Evolutionary conservation across 2,888 invertebrate genomes (phyloP).

Genomic region (Choristoneura rosaceana): DNA sequence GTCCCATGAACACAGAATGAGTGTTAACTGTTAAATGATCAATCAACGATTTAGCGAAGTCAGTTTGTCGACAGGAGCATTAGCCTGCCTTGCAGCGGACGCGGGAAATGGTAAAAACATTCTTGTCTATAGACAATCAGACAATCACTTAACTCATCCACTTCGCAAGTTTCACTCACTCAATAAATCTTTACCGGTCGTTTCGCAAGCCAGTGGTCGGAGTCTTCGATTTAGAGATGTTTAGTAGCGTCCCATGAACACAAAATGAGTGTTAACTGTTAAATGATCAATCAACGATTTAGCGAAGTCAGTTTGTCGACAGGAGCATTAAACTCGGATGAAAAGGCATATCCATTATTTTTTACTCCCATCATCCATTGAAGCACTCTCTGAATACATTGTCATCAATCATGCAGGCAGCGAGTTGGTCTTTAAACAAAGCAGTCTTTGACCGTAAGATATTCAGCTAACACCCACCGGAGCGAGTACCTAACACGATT

Average conservation of each 20-base stretch:
- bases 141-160: background rate
- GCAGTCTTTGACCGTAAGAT: slow-evolving; percentile 24
- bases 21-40: slow-evolving; percentile 21
- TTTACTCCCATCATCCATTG: slow-evolving; percentile 29
- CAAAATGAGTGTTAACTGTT: slow-evolving; percentile 13
- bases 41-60: slow-evolving; percentile 25
- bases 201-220: background rate
- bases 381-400: slow-evolving; percentile 26
- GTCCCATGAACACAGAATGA: background rate
- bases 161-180: background rate
- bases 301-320: slow-evolving; percentile 20
- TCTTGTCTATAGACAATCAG: slow-evolving; percentile 3
- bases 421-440: slow-evolving; percentile 26
- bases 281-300: slow-evolving; percentile 25
- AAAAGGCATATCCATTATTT: slow-evolving; percentile 31
- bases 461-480: slow-evolving; percentile 43
- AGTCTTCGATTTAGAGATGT: background rate
- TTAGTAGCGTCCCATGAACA: background rate
- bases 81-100: no score
- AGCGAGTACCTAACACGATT: slow-evolving; percentile 41
- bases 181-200: background rate
- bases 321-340: slow-evolving; percentile 28
- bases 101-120: no score
- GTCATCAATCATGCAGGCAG: slow-evolving; percentile 24
- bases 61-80: slow-evolving; percentile 25